Evolutionary conservation across 1,140 invertebrate genomes (phyloP).

Genomic region (Bombyx mandarina): DNA sequence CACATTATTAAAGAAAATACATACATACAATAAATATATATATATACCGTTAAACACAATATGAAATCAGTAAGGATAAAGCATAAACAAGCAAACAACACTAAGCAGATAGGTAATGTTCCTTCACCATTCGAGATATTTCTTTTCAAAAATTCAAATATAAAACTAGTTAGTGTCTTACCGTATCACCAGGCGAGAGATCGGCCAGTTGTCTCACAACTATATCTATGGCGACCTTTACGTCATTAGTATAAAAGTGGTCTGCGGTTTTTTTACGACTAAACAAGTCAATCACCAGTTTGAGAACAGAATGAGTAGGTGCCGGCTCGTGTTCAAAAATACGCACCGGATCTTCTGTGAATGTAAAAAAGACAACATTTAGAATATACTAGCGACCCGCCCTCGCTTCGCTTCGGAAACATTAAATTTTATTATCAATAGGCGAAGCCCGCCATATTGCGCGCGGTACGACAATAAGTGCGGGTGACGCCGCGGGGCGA

Average conservation of each 20-base stretch:
- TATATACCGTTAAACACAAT: too few species aligned
- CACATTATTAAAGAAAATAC: too few species aligned
- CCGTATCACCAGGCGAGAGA: constrained; percentile 88
- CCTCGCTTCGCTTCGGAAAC: too few species aligned
- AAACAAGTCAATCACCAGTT: constrained; percentile 90
- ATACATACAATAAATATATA: too few species aligned
- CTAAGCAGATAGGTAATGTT: too few species aligned
- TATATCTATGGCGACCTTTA: constrained; percentile 93
- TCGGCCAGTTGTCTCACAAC: constrained; percentile 90
- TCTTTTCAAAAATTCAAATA: neutral
- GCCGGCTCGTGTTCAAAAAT: constrained; percentile 86
- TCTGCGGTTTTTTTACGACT: constrained; percentile 80
- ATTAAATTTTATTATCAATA: too few species aligned
- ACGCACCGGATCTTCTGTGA: constrained; percentile 87
- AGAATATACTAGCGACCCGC: neutral
- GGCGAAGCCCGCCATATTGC: too few species aligned
- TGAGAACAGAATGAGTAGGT: constrained; percentile 87
- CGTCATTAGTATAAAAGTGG: constrained; percentile 94
- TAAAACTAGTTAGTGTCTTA: constrained; percentile 50
- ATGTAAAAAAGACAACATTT: neutral
- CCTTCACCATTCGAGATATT: too few species aligned
- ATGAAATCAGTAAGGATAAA: too few species aligned
- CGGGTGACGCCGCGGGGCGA: too few species aligned
- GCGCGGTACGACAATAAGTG: too few species aligned
- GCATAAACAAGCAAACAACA: too few species aligned